Percentiles rank a stretch among this genome's conserved stretches.
These are phyloP conservation scores for Peromyscus attwateri DNA, from an alignment of 2,797 vertebrate genomes.

Conservation along the genomic window DNA sequence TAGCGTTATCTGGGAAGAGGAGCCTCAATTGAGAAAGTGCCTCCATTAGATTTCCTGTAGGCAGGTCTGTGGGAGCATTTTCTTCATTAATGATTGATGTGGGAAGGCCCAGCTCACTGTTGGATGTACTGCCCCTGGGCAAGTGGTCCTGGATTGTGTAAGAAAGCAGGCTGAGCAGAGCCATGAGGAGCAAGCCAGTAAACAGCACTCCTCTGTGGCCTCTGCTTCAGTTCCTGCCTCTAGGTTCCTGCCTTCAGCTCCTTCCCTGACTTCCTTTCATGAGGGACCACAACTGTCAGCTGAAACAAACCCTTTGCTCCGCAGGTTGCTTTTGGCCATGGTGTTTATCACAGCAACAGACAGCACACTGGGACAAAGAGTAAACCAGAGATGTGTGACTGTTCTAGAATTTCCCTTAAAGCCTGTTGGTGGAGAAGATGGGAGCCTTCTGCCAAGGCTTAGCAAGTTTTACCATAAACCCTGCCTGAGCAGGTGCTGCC, in stretches of 20 bases:
- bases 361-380: too few relatives aligned
- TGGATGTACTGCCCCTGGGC: not conserved
- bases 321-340: not conserved
- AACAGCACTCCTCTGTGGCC: not conserved
- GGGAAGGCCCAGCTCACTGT: not conserved
- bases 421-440: not conserved
- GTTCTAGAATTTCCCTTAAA: not conserved
- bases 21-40: too few relatives aligned
- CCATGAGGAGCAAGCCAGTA: not conserved
- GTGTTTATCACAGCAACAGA: not conserved
- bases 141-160: too few relatives aligned
- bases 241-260: not conserved
- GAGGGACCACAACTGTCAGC: not conserved
- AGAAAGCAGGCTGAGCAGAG: not conserved
- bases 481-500: conserved; percentile 65
- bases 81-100: not conserved
- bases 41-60: not conserved
- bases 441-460: not conserved
- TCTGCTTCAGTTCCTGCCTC: not conserved
- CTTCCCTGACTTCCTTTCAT: not conserved
- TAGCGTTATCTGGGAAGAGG: not conserved
- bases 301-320: not conserved
- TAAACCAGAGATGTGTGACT: not conserved
- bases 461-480: not conserved
- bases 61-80: too few relatives aligned